Base-by-base conservation (phyloP, 2,797 vertebrate species). In the Hoplostethus atlanticus region DNA sequence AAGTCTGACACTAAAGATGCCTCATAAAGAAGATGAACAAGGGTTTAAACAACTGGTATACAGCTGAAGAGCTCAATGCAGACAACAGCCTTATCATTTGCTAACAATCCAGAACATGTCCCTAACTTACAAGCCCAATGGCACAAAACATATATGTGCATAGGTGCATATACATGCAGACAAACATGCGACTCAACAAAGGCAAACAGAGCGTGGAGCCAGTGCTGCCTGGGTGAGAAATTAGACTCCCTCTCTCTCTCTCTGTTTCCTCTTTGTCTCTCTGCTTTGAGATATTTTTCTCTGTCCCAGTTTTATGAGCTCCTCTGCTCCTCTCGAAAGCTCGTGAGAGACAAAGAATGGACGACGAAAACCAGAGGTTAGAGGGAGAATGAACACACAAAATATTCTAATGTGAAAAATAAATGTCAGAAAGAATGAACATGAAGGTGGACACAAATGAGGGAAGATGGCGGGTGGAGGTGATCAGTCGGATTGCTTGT, bases 231-330 rank as follows among this genome's bases (percentile, higher is more conserved):
- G 76, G 67, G 80, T 64, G 81, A 85, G 77, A 82, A 82, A 90
- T 84, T 46, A 79, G 58, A 73, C 83, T 69, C 80, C 73, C 76
- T 85, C 60, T 63, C 36, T 31, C 53, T 61, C 66, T 83, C 71
- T 73, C 72, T 63, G 73, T 78, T 87, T 91, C 80, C 81, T 86
- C 90, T 91, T 91, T 92, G 88, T 89, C 86, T 91, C 84, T 80
- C 84, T 70, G 82, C 86, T 89, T 71, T 64, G 71, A 86, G 81
- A 89, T 84, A 80, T 89, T 89, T 88, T 65, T 71, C 88, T 81
- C 90, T 86, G 89, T 86, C 87, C 87, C 87, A 89, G 80, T 90
- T 91, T 89, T 83, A 83, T 73, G 67, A 87, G 90, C 88, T 85
- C 64, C 79, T 83, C 84, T 56, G 84, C 75, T 79, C 80, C 86